Percentiles rank a stretch among this genome's conserved stretches.
Conservation (phyloP, 1,140 invertebrate genomes). For the Drosophila ironensis region DNA sequence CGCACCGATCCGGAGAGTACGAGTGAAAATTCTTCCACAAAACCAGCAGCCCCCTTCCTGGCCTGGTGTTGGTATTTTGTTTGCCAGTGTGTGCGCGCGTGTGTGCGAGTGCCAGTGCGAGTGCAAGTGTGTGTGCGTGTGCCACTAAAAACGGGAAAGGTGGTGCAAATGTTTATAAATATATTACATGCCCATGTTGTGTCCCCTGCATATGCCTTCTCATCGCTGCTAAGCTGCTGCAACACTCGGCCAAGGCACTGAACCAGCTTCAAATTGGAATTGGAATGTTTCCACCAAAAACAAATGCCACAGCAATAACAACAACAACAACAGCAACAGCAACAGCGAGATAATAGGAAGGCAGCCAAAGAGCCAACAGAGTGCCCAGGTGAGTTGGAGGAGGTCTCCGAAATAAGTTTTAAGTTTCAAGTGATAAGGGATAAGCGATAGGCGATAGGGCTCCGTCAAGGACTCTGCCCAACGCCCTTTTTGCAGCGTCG, state of each 20-base stretch:
- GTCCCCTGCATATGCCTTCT: slow-evolving; percentile 63
- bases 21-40: slow-evolving; percentile 73
- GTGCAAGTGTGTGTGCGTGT: slow-evolving; percentile 38
- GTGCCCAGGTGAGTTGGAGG: slow-evolving; percentile 48
- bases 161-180: slow-evolving; percentile 62
- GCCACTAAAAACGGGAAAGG: slow-evolving; percentile 22
- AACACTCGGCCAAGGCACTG: slow-evolving; percentile 8
- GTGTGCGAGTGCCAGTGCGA: slow-evolving; percentile 55
- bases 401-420: not conserved
- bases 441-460: too few species aligned
- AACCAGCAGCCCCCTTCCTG: slow-evolving; percentile 47
- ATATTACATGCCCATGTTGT: slow-evolving; percentile 57
- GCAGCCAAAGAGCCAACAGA: too few species aligned
- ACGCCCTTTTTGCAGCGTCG: slow-evolving; percentile 73
- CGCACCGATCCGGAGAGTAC: slow-evolving; percentile 13
- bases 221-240: slow-evolving; percentile 50
- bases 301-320: slow-evolving; percentile 1
- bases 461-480: slow-evolving; percentile 54
- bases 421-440: not conserved
- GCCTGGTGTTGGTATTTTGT: slow-evolving; percentile 50
- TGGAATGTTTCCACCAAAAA: slow-evolving; percentile 30
- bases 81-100: too few species aligned
- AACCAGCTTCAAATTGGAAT: slow-evolving; percentile 64
- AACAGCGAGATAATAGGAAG: too few species aligned
- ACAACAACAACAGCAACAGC: slow-evolving; percentile 29